These are phyloP conservation scores for Nymphalis urticae DNA, from an alignment of 2,888 invertebrate species.

Conservation along the genomic window DNA sequence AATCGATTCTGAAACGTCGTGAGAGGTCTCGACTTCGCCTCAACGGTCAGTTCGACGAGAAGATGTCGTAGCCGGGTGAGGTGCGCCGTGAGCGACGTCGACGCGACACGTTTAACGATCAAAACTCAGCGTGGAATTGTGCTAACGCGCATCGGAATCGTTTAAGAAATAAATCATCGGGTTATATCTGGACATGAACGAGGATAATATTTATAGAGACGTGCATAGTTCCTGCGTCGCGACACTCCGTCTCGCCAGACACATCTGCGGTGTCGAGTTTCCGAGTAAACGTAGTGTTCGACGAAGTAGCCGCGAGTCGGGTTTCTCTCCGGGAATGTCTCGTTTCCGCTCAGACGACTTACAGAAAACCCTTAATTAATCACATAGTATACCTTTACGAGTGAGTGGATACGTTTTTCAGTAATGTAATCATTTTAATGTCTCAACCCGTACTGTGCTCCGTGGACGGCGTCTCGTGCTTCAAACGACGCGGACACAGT, in stretches of 20 bases:
- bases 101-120: background rate
- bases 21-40: background rate
- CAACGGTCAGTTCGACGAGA: too few relatives aligned
- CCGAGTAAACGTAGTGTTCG: background rate
- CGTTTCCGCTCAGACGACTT: background rate
- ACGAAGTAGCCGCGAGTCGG: background rate
- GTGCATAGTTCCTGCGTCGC: background rate
- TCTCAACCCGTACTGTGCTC: background rate
- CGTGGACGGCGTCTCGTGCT: too few relatives aligned
- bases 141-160: background rate
- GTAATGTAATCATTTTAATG: background rate
- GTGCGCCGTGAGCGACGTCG: background rate
- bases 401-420: background rate
- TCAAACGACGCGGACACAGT: too few relatives aligned
- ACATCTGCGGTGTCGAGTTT: background rate
- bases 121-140: background rate
- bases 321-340: conserved; percentile 12
- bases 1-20: background rate
- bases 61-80: background rate
- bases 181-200: conserved; percentile 9
- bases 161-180: background rate
- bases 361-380: conserved; percentile 1
- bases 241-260: background rate
- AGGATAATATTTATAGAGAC: conserved; percentile 12
- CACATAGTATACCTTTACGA: background rate